Percentiles rank a stretch among this genome's conserved stretches.
These are phyloP conservation scores for Acanthisitta chloris DNA, from an alignment of 2,113 vertebrate genomes.

Conservation along the genomic window DNA sequence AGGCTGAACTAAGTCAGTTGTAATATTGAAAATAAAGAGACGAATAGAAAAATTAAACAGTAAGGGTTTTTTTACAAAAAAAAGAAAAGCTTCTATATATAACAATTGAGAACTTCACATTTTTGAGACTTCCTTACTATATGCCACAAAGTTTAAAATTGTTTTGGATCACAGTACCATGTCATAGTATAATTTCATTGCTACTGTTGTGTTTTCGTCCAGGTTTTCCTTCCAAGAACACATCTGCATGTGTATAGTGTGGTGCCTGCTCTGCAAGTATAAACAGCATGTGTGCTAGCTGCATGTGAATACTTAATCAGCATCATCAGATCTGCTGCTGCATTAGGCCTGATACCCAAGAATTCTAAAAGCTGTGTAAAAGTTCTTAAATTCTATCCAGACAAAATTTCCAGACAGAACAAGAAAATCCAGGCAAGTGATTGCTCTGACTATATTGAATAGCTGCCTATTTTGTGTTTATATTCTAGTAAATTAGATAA, in stretches of 20 bases:
- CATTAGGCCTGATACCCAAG: background rate
- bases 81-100: background rate
- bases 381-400: background rate
- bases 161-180: background rate
- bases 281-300: background rate
- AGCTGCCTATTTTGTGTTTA: background rate
- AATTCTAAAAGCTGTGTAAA: background rate
- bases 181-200: background rate
- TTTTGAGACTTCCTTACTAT: background rate
- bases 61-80: background rate
- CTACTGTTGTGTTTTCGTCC: background rate
- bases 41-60: background rate
- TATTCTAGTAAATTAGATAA: background rate
- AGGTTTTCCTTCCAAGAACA: background rate
- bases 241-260: background rate
- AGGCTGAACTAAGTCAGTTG: background rate
- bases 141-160: background rate
- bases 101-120: background rate
- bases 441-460: background rate
- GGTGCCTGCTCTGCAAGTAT: background rate
- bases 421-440: background rate
- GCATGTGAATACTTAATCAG: background rate
- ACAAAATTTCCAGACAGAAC: background rate
- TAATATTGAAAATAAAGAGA: background rate
- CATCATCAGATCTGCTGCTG: background rate